Percentiles rank a stretch among this genome's conserved stretches.
Evolutionary conservation across 2,113 vertebrate species (phyloP).

Genomic region (Calyptommatus sinebrachiatus): DNA sequence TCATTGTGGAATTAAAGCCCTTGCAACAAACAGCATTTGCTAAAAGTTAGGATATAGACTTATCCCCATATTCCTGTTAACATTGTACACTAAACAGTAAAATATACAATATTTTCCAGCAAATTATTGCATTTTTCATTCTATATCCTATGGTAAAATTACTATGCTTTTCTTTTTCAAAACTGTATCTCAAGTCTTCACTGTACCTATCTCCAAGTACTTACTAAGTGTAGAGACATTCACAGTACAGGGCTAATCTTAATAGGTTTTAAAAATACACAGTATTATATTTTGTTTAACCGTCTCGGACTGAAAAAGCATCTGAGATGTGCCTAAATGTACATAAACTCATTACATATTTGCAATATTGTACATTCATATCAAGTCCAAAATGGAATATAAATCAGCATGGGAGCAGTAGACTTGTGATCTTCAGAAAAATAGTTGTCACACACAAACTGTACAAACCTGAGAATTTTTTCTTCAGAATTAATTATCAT

Average conservation of each 20-base stretch:
- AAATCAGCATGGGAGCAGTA: neutral
- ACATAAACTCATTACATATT: neutral
- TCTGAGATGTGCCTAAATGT: neutral
- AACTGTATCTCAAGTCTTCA: neutral
- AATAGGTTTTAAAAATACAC: neutral
- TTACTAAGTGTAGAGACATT: neutral
- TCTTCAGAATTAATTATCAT: too few relatives aligned
- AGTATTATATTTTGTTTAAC: neutral
- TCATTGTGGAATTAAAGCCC: too few relatives aligned
- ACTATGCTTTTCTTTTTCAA: neutral
- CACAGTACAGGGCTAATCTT: neutral
- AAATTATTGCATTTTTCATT: neutral
- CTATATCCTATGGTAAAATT: neutral
- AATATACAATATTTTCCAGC: neutral
- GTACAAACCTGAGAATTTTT: too few relatives aligned
- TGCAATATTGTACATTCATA: neutral
- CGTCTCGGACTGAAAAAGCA: neutral
- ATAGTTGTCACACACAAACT: too few relatives aligned
- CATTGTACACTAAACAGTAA: neutral
- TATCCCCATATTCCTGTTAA: too few relatives aligned
- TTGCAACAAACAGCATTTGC: too few relatives aligned
- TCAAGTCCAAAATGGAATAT: neutral
- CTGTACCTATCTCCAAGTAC: neutral
- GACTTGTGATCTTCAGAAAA: too few relatives aligned
- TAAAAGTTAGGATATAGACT: too few relatives aligned